Percentiles rank a stretch among this genome's conserved stretches.
phyloP scores from a whole-genome alignment of 1,140 invertebrate genomes.

The Euura lappo region DNA sequence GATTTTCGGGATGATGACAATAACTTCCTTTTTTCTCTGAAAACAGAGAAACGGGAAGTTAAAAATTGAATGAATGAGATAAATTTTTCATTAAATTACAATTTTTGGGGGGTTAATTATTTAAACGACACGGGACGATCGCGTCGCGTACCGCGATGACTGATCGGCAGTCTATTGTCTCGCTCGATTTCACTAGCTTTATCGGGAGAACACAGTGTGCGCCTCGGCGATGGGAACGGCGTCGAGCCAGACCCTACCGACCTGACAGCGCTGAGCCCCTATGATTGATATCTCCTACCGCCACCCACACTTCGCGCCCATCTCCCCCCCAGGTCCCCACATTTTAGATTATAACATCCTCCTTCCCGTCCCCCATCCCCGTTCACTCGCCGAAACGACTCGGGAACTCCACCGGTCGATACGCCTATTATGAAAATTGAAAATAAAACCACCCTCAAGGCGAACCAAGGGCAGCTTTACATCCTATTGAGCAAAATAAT shows the following conservation, averaged over 20 bases:
- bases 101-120: background rate
- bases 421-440: slow-evolving; percentile 31
- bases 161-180: slow-evolving; percentile 8
- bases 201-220: slow-evolving; percentile 12
- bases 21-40: no score
- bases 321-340: background rate
- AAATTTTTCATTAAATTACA: no score
- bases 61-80: no score
- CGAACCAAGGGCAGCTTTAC: no score
- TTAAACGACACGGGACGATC: background rate
- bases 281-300: slow-evolving; percentile 40
- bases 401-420: background rate
- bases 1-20: no score
- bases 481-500: no score
- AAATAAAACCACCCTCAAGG: slow-evolving; percentile 12
- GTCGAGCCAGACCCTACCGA: background rate
- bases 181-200: slow-evolving; percentile 12
- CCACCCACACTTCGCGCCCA: slow-evolving; percentile 20
- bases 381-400: slow-evolving; percentile 8
- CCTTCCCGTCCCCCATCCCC: background rate
- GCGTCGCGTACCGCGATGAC: background rate
- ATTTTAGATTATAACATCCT: slow-evolving; percentile 4
- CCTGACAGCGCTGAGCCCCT: slow-evolving; percentile 38
- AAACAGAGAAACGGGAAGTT: no score
- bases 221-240: slow-evolving; percentile 1